Percentiles rank a stretch among this genome's conserved stretches.
These are phyloP conservation scores for Phenganax subtilis DNA, from an alignment of 92 coral and sea anemone species.

Conservation along the genomic window DNA sequence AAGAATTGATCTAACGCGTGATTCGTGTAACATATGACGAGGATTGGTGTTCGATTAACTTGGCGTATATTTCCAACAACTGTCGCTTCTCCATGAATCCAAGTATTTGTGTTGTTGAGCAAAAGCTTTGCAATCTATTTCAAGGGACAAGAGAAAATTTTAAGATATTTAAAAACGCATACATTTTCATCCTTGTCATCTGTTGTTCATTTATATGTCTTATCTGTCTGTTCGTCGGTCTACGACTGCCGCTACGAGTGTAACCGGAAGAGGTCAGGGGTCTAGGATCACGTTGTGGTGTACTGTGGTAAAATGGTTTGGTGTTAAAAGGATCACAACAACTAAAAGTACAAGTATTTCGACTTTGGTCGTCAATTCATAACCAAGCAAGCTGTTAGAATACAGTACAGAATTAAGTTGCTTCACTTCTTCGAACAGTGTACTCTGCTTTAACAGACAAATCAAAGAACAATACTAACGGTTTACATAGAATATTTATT, in stretches of 20 bases:
- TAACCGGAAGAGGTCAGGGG: too few species aligned
- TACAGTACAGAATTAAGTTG: neutral
- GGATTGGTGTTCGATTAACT: constrained; percentile 52
- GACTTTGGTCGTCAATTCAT: too few species aligned
- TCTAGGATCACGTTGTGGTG: too few species aligned
- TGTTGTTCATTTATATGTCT: neutral
- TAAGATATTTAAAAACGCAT: neutral
- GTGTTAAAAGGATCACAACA: too few species aligned
- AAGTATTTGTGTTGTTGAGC: constrained; percentile 70
- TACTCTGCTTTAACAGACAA: too few species aligned
- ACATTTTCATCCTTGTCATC: too few species aligned
- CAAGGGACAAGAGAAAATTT: neutral
- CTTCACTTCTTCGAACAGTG: too few species aligned
- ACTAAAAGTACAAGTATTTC: too few species aligned
- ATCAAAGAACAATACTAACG: too few species aligned
- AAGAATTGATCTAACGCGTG: constrained; percentile 93
- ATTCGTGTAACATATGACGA: constrained; percentile 89
- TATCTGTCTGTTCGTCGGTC: neutral
- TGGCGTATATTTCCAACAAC: constrained; percentile 25
- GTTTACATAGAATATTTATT: too few species aligned
- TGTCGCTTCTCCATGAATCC: constrained; percentile 68
- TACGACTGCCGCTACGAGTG: too few species aligned
- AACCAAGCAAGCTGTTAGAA: neutral
- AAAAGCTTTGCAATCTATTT: constrained; percentile 77
- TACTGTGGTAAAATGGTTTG: too few species aligned